These are phyloP conservation scores for Pterocles gutturalis DNA, from an alignment of 2,113 vertebrate genomes.

Conservation along the genomic window DNA sequence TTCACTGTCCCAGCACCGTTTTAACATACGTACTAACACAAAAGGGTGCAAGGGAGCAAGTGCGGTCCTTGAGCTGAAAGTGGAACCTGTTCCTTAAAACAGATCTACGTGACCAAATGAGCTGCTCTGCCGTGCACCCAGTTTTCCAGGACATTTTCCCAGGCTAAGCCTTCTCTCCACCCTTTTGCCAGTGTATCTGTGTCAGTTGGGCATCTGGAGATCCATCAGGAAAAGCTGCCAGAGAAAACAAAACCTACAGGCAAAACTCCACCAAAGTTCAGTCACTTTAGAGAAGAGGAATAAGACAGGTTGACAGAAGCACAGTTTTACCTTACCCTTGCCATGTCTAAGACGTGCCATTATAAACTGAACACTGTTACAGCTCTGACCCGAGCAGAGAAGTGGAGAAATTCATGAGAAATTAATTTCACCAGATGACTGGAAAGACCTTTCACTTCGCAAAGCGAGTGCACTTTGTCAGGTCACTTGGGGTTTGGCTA, in stretches of 20 bases:
- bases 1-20: not conserved
- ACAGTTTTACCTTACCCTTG: not conserved
- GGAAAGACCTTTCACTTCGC: not conserved
- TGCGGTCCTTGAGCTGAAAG: not conserved
- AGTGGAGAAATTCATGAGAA: not conserved
- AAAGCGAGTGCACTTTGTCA: not conserved
- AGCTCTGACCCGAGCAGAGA: not conserved
- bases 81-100: not conserved
- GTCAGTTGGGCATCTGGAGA: not conserved
- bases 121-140: too few species aligned
- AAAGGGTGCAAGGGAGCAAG: rapidly evolving
- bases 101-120: rapidly evolving
- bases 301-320: not conserved
- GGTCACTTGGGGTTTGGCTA: not conserved
- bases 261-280: not conserved
- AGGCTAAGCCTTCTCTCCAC: not conserved
- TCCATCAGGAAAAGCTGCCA: not conserved
- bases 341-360: not conserved
- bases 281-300: not conserved
- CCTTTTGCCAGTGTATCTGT: not conserved
- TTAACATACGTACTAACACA: rapidly evolving
- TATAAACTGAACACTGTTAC: not conserved
- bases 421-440: not conserved
- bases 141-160: not conserved
- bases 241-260: not conserved